These are phyloP conservation scores for Falco cherrug DNA, from an alignment of 2,797 vertebrate species.

Conservation along the genomic window DNA sequence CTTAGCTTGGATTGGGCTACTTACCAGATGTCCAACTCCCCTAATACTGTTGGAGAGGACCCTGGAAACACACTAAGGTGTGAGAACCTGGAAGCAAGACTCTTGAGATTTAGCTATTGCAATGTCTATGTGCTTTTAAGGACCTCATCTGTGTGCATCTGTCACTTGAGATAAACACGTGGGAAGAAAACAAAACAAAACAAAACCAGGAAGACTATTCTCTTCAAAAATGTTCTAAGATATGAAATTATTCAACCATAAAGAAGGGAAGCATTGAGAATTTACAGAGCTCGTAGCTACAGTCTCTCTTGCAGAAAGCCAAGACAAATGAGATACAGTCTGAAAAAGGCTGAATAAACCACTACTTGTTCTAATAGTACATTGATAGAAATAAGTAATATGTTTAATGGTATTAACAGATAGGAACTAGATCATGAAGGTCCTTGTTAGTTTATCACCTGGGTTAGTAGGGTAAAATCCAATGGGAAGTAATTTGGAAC, in stretches of 20 bases:
- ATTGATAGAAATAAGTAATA: not conserved
- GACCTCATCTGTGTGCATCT: not conserved
- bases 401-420: not conserved
- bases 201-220: not conserved
- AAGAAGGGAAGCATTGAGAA: not conserved
- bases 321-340: not conserved
- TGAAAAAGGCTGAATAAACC: not conserved
- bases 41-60: not conserved
- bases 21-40: not conserved
- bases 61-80: not conserved
- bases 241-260: not conserved
- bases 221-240: not conserved
- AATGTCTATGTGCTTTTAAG: not conserved
- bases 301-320: not conserved
- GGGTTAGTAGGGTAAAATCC: not conserved
- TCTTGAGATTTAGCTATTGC: not conserved
- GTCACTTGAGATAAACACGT: not conserved
- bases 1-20: not conserved
- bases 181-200: not conserved
- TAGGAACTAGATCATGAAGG: not conserved
- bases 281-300: not conserved
- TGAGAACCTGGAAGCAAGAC: not conserved
- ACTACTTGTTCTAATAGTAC: not conserved
- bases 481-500: not conserved
- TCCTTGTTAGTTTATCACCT: not conserved